Percentiles rank a stretch among this genome's conserved stretches.
Conservation (phyloP, 2,113 vertebrate genomes). For the Tapirus terrestris region DNA sequence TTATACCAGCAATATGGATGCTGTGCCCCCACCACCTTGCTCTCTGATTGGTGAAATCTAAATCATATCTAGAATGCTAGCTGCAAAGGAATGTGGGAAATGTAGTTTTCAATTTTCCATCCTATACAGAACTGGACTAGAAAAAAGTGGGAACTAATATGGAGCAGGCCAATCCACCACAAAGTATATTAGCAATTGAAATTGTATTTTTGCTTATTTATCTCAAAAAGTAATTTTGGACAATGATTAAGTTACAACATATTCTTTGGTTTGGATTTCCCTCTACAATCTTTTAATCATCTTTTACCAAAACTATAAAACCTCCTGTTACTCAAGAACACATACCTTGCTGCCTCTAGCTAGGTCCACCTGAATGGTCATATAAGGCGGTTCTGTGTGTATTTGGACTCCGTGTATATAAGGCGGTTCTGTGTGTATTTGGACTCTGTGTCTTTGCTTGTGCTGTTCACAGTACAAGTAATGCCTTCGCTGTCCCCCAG, state of each 20-base stretch:
- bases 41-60: neutral
- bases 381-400: neutral
- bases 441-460: neutral
- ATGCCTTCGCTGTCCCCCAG: neutral
- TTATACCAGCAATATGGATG: neutral
- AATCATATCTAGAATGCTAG: neutral
- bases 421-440: neutral
- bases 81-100: neutral
- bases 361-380: neutral
- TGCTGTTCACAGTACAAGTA: neutral
- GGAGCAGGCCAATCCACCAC: neutral
- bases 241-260: neutral
- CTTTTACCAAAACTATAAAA: neutral
- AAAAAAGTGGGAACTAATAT: neutral
- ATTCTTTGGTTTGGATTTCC: constrained; percentile 16
- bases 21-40: neutral
- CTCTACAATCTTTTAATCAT: neutral
- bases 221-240: neutral
- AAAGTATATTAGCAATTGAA: neutral
- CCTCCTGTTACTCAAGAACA: neutral
- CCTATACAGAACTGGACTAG: neutral
- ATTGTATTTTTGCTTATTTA: neutral
- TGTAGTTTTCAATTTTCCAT: neutral
- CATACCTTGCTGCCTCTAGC: neutral
- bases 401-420: neutral